Conservation (phyloP, 2,888 invertebrate species). For the Rotaria sp. region DNA sequence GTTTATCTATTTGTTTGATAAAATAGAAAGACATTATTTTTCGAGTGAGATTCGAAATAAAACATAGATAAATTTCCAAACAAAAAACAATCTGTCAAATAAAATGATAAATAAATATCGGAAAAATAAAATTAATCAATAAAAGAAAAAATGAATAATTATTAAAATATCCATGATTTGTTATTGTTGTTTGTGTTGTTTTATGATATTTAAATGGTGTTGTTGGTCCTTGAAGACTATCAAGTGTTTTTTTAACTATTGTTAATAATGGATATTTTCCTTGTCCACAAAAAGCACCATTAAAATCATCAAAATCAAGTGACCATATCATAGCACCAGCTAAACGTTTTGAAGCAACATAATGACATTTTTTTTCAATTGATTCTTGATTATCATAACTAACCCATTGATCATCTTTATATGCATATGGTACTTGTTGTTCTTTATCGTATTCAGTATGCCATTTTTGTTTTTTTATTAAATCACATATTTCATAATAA, state of each 20-base stretch:
- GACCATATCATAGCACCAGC: slow-evolving; percentile 41
- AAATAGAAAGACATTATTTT: slow-evolving; percentile 19
- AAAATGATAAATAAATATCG: not conserved
- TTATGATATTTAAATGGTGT: not conserved
- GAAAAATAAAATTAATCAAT: not conserved
- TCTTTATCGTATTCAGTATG: slow-evolving; percentile 39
- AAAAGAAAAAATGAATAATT: not conserved
- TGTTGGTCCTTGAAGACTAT: slow-evolving; percentile 35
- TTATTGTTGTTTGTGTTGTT: slow-evolving; percentile 21
- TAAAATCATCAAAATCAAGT: slow-evolving; percentile 40
- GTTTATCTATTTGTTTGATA: slow-evolving; percentile 3
- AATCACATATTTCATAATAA: slow-evolving; percentile 40
- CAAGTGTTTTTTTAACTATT: slow-evolving; percentile 35
- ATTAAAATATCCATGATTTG: not conserved
- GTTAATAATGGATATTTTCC: slow-evolving; percentile 41
- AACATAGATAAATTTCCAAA: not conserved
- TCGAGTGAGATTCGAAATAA: slow-evolving; percentile 18
- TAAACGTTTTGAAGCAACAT: slow-evolving; percentile 35
- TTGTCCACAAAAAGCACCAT: slow-evolving; percentile 33
- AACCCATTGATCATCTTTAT: slow-evolving; percentile 40
- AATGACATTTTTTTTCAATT: slow-evolving; percentile 37
- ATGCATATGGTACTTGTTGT: slow-evolving; percentile 40
- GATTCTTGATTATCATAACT: slow-evolving; percentile 39
- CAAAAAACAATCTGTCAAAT: not conserved
- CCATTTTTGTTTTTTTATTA: slow-evolving; percentile 38